Evolutionary conservation across 1,140 invertebrate species (phyloP).

Genomic region (Caerostris extrusa): DNA sequence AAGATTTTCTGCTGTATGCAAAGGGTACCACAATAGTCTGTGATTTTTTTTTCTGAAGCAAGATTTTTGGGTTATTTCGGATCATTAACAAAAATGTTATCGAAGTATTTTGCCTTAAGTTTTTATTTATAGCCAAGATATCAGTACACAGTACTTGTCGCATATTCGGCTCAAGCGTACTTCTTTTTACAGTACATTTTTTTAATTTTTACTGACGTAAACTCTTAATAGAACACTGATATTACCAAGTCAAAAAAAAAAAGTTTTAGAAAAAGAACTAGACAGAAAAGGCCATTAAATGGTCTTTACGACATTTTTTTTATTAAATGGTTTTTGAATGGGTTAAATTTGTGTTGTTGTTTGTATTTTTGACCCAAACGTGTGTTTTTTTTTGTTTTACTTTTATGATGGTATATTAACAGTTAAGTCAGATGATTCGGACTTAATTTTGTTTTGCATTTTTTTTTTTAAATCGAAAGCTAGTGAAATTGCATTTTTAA

Average conservation of each 20-base stretch:
- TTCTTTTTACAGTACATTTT: too few relatives aligned
- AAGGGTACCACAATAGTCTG: not conserved
- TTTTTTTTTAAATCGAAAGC: too few relatives aligned
- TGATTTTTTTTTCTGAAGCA: not conserved
- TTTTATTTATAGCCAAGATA: constrained; percentile 67
- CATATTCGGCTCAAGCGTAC: not conserved
- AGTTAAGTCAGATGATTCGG: too few relatives aligned
- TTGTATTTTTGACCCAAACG: not conserved
- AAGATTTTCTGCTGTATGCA: not conserved
- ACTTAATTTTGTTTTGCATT: too few relatives aligned
- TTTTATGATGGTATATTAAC: too few relatives aligned
- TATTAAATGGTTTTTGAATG: not conserved
- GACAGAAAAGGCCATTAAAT: constrained; percentile 61
- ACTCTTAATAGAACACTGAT: not conserved
- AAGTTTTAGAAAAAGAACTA: constrained; percentile 14
- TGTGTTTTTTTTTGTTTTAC: too few relatives aligned
- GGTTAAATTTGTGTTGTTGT: not conserved
- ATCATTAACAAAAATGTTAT: constrained; percentile 70
- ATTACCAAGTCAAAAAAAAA: not conserved
- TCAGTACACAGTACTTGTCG: constrained; percentile 32
- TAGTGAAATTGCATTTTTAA: too few relatives aligned
- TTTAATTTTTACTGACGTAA: constrained; percentile 1
- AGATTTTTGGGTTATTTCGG: not conserved
- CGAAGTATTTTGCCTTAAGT: constrained; percentile 64
- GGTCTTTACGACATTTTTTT: constrained; percentile 39